Conservation (phyloP, 2,888 invertebrate species). For the Cerceris rybyensis region DNA sequence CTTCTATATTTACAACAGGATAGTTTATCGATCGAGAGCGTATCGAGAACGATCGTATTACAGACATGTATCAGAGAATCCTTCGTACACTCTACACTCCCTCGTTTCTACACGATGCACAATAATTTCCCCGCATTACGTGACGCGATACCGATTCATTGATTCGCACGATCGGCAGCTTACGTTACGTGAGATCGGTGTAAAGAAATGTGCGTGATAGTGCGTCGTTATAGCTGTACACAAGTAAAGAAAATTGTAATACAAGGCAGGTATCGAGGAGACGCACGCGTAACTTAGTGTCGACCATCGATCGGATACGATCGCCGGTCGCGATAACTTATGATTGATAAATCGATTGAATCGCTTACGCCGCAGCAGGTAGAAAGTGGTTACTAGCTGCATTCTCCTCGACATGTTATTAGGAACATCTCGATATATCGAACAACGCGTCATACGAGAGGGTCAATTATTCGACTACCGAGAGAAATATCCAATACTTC, state of each 20-base stretch:
- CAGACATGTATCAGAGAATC: background rate
- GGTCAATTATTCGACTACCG: constrained; percentile 46
- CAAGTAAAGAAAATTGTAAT: constrained; percentile 37
- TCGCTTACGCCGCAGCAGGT: constrained; percentile 40
- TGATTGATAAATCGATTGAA: constrained; percentile 65
- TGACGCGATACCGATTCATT: constrained; percentile 54
- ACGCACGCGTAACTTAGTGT: constrained; percentile 49
- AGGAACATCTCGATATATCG: constrained; percentile 31
- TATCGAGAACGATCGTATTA: constrained; percentile 46
- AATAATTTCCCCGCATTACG: constrained; percentile 55
- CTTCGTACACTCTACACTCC: constrained; percentile 6
- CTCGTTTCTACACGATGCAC: constrained; percentile 35
- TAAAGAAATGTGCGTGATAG: background rate
- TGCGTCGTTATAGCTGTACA: background rate
- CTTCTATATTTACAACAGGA: constrained; percentile 13
- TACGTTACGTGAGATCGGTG: constrained; percentile 5
- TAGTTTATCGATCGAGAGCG: constrained; percentile 35
- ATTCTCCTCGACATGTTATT: constrained; percentile 49
- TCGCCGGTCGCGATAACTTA: constrained; percentile 59
- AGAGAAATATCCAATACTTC: constrained; percentile 8
- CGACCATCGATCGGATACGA: constrained; percentile 48
- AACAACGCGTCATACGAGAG: constrained; percentile 42
- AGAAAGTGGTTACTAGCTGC: constrained; percentile 33
- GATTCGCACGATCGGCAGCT: constrained; percentile 40
- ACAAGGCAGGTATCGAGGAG: constrained; percentile 22